phyloP scores from a whole-genome alignment of 2,888 invertebrate species.

The Leptinotarsa haldemani region DNA sequence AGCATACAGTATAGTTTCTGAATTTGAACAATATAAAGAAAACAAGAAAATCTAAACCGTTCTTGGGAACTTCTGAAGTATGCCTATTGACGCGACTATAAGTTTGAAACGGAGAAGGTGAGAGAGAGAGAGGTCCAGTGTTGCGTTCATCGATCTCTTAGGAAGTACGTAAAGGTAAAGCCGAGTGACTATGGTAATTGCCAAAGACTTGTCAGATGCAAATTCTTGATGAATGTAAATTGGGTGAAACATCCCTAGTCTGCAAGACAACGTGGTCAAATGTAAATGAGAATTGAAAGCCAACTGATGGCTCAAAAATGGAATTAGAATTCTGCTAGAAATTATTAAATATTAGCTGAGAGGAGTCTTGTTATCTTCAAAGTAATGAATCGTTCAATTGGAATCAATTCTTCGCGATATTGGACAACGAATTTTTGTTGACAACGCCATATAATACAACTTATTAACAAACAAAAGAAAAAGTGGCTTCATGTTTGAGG shows the following conservation, averaged over 20 bases:
- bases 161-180: not conserved
- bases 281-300: not conserved
- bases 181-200: slow-evolving; percentile 11
- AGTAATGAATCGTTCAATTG: too few species aligned
- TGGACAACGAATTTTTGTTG: too few species aligned
- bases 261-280: not conserved
- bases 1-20: too few species aligned
- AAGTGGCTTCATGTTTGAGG: too few species aligned
- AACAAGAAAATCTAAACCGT: too few species aligned
- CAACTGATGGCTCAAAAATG: not conserved
- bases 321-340: too few species aligned
- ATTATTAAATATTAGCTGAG: too few species aligned
- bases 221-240: slow-evolving; percentile 10
- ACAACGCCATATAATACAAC: too few species aligned
- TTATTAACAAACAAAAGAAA: too few species aligned
- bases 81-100: not conserved
- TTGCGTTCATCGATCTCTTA: not conserved
- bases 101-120: not conserved
- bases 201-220: slow-evolving; percentile 9
- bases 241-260: not conserved
- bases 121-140: not conserved
- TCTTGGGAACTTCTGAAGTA: not conserved
- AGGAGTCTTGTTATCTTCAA: too few species aligned
- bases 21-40: too few species aligned
- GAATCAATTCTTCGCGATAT: too few species aligned